These are phyloP conservation scores for Zosterops pallidus DNA, from an alignment of 2,113 vertebrate species.

Conservation along the genomic window DNA sequence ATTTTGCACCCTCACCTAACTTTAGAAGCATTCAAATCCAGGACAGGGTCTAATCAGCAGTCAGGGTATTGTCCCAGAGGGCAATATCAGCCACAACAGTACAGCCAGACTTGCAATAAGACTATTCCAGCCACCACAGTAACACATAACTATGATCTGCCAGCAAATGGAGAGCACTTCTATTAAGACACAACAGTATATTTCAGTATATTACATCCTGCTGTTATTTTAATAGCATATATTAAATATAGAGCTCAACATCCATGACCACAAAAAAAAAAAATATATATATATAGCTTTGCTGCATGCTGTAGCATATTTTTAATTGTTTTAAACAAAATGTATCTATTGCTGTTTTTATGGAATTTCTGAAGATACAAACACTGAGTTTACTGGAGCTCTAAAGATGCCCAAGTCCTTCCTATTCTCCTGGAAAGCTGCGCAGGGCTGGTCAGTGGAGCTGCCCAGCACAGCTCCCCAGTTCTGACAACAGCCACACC, in stretches of 20 bases:
- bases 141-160: not conserved
- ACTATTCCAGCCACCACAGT: not conserved
- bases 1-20: not conserved
- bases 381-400: not conserved
- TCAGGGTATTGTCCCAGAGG: not conserved
- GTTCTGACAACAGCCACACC: not conserved
- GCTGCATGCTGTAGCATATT: not conserved
- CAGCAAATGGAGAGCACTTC: not conserved
- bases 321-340: not conserved
- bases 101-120: not conserved
- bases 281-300: not conserved
- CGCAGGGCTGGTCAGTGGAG: not conserved
- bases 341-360: not conserved
- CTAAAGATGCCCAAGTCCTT: not conserved
- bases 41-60: not conserved
- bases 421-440: not conserved
- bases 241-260: not conserved
- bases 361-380: not conserved
- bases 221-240: conserved; percentile 22
- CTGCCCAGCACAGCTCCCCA: not conserved
- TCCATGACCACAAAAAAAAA: not conserved
- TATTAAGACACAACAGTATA: not conserved
- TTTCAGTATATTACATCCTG: not conserved
- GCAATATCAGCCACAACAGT: not conserved
- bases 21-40: not conserved